phyloP scores from a whole-genome alignment of 2,113 vertebrate genomes.

The Chelonoidis abingdonii region DNA sequence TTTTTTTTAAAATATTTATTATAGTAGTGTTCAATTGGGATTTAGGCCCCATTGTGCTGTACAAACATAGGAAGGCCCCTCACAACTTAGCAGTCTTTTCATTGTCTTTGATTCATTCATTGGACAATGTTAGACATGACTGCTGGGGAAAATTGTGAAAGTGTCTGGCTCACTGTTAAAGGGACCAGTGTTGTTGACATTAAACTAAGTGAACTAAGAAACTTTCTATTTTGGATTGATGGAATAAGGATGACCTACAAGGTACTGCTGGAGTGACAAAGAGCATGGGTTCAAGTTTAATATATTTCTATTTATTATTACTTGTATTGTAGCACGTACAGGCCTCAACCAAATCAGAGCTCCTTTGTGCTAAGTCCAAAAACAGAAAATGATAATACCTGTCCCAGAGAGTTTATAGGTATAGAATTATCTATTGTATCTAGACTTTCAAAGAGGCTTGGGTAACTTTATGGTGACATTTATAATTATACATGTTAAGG shows the following conservation, averaged over 20 bases:
- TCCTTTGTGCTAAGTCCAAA: neutral
- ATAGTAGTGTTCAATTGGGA: neutral
- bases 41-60: accelerated
- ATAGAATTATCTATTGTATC: neutral
- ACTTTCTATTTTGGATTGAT: neutral
- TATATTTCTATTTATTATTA: neutral
- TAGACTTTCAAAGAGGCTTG: neutral
- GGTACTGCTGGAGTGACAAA: neutral
- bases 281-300: neutral
- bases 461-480: neutral
- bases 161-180: neutral
- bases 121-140: neutral
- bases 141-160: neutral
- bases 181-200: neutral
- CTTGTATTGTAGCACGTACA: accelerated
- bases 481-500: neutral
- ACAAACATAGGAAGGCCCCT: accelerated
- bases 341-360: accelerated
- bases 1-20: neutral
- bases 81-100: neutral
- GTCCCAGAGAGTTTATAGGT: neutral
- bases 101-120: neutral
- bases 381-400: neutral
- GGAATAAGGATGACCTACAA: neutral
- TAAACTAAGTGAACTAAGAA: neutral